phyloP scores from a whole-genome alignment of 2,113 vertebrate species.

The Anoplopoma fimbria region DNA sequence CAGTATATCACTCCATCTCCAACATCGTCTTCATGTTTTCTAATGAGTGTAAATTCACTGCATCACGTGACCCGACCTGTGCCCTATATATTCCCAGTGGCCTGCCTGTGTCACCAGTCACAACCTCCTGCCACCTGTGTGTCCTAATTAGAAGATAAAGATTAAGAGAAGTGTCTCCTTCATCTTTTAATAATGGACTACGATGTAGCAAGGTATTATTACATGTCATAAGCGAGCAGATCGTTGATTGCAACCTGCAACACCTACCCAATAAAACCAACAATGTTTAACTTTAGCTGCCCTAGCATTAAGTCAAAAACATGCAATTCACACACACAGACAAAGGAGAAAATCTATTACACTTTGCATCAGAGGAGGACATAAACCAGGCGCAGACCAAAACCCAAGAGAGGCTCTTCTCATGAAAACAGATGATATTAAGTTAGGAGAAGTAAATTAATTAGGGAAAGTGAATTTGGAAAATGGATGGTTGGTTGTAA shows the following conservation, averaged over 20 bases:
- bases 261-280: background rate
- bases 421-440: slow-evolving; percentile 18
- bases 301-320: background rate
- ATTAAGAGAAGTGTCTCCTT: slow-evolving; percentile 7
- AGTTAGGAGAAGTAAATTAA: background rate
- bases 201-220: background rate
- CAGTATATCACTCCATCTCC: background rate
- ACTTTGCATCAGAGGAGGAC: background rate
- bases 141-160: slow-evolving; percentile 36
- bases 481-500: slow-evolving; percentile 13
- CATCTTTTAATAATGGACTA: slow-evolving; percentile 10
- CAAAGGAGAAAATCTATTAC: background rate
- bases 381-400: background rate
- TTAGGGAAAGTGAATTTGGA: slow-evolving; percentile 8
- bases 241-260: background rate
- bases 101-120: slow-evolving; percentile 11
- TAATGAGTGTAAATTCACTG: background rate
- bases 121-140: background rate
- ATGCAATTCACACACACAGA: background rate
- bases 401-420: background rate
- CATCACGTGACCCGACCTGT: background rate
- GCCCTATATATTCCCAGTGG: background rate
- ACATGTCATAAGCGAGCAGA: too few species aligned
- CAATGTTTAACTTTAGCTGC: background rate
- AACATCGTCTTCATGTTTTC: background rate